A percentile compares a stretch with the other conserved stretches of the same genome.
Conservation (phyloP, 1,140 invertebrate genomes). For the Camponotus pennsylvanicus region DNA sequence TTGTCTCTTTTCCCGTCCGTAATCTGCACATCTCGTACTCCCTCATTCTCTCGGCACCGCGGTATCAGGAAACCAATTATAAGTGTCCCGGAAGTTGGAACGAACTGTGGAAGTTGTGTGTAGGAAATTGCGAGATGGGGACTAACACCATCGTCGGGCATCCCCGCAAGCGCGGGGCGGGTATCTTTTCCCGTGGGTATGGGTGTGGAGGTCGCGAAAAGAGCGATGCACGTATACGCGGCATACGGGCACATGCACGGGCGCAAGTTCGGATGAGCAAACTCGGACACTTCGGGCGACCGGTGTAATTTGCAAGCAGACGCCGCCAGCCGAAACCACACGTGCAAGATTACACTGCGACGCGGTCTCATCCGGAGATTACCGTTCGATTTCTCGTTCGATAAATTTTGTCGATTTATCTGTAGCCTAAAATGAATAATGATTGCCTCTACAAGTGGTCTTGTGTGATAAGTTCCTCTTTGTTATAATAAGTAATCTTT, state of each 20-base stretch:
- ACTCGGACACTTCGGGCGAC: slow-evolving; percentile 59
- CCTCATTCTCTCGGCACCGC: slow-evolving; percentile 60
- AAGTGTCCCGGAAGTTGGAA: slow-evolving; percentile 80
- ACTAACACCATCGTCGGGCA: slow-evolving; percentile 42
- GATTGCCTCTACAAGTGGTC: too few relatives aligned
- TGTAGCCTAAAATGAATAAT: not conserved
- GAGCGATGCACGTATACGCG: slow-evolving; percentile 46
- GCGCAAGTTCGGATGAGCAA: slow-evolving; percentile 27
- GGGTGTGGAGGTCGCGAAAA: slow-evolving; percentile 22
- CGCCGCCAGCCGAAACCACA: slow-evolving; percentile 24
- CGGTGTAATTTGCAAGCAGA: slow-evolving; percentile 72
- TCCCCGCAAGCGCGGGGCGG: slow-evolving; percentile 22
- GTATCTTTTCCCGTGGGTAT: not conserved
- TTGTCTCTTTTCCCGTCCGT: slow-evolving; percentile 48
- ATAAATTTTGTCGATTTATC: not conserved
- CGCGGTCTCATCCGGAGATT: not conserved
- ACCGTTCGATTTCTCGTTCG: slow-evolving; percentile 26
- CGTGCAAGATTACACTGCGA: slow-evolving; percentile 47
- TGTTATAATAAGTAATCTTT: not conserved
- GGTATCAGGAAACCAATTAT: slow-evolving; percentile 80
- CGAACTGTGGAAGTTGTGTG: slow-evolving; percentile 73
- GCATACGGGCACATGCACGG: not conserved
- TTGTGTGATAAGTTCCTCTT: not conserved
- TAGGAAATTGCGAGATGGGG: slow-evolving; percentile 72
- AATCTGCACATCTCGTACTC: slow-evolving; percentile 62